These are phyloP conservation scores for Willisornis vidua DNA, from an alignment of 2,113 vertebrate species.

Conservation along the genomic window DNA sequence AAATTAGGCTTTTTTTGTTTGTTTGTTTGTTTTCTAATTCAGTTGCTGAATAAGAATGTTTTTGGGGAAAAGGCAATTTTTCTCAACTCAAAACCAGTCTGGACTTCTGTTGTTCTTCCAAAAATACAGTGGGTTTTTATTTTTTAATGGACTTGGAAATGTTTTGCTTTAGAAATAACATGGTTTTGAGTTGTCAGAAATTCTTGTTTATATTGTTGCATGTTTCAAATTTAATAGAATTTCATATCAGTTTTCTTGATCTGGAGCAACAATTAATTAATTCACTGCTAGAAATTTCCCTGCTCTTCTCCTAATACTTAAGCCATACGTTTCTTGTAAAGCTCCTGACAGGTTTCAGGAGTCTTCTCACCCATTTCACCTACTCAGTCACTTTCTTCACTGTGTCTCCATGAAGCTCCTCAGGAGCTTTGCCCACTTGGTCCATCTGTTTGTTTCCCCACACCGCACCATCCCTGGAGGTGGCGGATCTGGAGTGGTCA, in stretches of 20 bases:
- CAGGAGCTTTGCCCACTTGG: background rate
- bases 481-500: background rate
- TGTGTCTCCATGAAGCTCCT: background rate
- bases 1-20: background rate
- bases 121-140: background rate
- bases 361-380: rapidly evolving
- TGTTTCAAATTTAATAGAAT: background rate
- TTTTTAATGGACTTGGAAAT: background rate
- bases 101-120: background rate
- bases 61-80: background rate
- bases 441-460: background rate
- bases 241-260: background rate
- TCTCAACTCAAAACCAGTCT: background rate
- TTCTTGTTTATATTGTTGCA: background rate
- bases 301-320: background rate
- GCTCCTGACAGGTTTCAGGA: background rate
- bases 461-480: background rate
- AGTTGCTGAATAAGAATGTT: background rate
- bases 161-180: background rate
- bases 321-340: background rate
- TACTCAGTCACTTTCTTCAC: background rate
- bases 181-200: background rate
- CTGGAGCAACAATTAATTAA: background rate
- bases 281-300: background rate
- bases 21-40: background rate